Evolutionary conservation across 1,140 invertebrate genomes (phyloP).

Genomic region (Lordiphosa mommai): DNA sequence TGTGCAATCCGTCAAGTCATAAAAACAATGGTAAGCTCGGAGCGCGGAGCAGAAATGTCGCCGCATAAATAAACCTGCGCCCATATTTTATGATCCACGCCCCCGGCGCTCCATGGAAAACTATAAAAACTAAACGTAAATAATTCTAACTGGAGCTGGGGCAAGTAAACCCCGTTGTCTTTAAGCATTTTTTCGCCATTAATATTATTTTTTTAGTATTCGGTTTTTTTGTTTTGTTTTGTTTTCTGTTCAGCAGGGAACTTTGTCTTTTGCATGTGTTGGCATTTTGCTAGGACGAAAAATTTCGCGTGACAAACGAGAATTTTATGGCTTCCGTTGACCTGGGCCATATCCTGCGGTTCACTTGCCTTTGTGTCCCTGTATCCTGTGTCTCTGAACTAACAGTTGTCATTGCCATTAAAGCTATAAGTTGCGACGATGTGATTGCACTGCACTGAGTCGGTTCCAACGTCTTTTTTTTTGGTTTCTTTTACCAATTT

Average conservation of each 20-base stretch:
- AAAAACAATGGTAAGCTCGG: slow-evolving; percentile 56
- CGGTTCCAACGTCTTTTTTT: slow-evolving; percentile 14
- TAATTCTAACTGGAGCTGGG: slow-evolving; percentile 53
- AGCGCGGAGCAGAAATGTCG: slow-evolving; percentile 46
- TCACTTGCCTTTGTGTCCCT: slow-evolving; percentile 50
- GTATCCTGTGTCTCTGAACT: slow-evolving; percentile 26
- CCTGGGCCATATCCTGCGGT: slow-evolving; percentile 78
- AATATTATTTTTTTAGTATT: slow-evolving; percentile 68
- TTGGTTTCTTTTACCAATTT: slow-evolving; percentile 4
- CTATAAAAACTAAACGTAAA: slow-evolving; percentile 77
- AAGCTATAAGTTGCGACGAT: slow-evolving; percentile 70
- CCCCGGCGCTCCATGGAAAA: slow-evolving; percentile 55
- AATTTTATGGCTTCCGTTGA: slow-evolving; percentile 79
- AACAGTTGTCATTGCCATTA: slow-evolving; percentile 77
- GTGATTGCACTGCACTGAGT: slow-evolving; percentile 53
- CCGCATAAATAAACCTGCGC: slow-evolving; percentile 74
- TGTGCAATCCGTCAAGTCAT: slow-evolving; percentile 65
- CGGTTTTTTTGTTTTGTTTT: slow-evolving; percentile 25
- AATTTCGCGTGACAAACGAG: slow-evolving; percentile 79
- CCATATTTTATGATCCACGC: slow-evolving; percentile 70
- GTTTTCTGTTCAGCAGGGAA: slow-evolving; percentile 34
- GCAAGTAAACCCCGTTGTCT: slow-evolving; percentile 23
- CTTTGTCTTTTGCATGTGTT: slow-evolving; percentile 77
- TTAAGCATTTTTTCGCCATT: slow-evolving; percentile 66
- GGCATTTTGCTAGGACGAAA: slow-evolving; percentile 67